phyloP scores from a whole-genome alignment of 2,113 vertebrate genomes.

The Thamnophis sirtalis region DNA sequence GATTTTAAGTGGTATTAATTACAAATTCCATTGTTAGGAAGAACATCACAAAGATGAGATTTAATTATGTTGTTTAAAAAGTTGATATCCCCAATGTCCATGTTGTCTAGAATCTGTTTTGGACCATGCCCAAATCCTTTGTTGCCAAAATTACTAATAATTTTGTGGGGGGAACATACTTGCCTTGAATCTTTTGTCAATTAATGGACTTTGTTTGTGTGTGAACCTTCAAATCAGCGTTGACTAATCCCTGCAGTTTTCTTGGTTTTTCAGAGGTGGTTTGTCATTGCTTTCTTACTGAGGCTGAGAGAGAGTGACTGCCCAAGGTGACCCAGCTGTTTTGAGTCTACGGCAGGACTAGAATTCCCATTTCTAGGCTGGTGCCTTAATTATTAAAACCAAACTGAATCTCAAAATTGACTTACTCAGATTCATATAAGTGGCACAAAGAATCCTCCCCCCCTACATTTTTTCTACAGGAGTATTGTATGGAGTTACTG shows the following conservation, averaged over 20 bases:
- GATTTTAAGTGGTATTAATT: background rate
- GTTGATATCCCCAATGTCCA: background rate
- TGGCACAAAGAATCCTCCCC: background rate
- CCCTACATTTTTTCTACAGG: background rate
- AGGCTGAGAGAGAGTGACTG: background rate
- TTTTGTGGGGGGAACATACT: background rate
- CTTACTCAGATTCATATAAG: background rate
- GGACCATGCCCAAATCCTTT: background rate
- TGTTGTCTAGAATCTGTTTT: background rate
- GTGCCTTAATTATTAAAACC: background rate
- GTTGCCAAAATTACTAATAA: background rate
- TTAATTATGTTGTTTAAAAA: background rate
- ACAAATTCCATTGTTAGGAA: background rate
- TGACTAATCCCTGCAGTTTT: background rate
- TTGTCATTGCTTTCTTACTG: background rate
- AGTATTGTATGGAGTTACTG: conserved; percentile 1
- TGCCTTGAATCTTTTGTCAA: background rate
- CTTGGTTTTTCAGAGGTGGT: background rate
- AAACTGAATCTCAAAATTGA: background rate
- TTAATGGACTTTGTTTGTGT: background rate
- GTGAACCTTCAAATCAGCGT: background rate
- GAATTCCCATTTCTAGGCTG: background rate
- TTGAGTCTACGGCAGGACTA: background rate
- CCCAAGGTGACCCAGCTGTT: background rate
- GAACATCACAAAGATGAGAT: background rate